phyloP scores from a whole-genome alignment of 2,113 vertebrate genomes.

The Oreochromis niloticus region DNA sequence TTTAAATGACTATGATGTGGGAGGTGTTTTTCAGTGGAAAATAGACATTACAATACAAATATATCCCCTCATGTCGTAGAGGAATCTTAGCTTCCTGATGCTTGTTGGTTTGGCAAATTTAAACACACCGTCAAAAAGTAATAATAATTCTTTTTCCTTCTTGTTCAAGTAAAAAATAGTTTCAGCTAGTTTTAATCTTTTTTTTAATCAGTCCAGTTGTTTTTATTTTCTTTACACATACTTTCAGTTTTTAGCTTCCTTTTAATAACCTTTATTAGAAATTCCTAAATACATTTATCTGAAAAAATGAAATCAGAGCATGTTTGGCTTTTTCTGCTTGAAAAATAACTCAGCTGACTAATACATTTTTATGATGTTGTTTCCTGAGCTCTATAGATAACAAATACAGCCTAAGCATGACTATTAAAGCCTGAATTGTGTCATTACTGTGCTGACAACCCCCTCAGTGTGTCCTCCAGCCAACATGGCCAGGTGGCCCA shows the following conservation, averaged over 20 bases:
- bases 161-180: not conserved
- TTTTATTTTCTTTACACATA: not conserved
- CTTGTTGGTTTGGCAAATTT: not conserved
- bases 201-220: not conserved
- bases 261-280: not conserved
- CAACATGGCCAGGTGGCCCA: conserved; percentile 53
- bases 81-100: not conserved
- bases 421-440: not conserved
- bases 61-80: not conserved
- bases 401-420: not conserved
- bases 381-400: not conserved
- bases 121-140: not conserved
- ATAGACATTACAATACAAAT: not conserved
- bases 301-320: not conserved
- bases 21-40: not conserved
- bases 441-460: not conserved
- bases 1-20: not conserved
- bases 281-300: not conserved
- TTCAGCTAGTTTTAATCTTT: not conserved
- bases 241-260: not conserved
- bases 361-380: not conserved
- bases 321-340: not conserved
- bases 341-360: not conserved
- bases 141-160: not conserved
- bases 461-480: not conserved